A percentile compares a stretch with the other conserved stretches of the same genome.
phyloP scores from a whole-genome alignment of 2,888 invertebrate genomes.

The Gisinianus flammeolus region DNA sequence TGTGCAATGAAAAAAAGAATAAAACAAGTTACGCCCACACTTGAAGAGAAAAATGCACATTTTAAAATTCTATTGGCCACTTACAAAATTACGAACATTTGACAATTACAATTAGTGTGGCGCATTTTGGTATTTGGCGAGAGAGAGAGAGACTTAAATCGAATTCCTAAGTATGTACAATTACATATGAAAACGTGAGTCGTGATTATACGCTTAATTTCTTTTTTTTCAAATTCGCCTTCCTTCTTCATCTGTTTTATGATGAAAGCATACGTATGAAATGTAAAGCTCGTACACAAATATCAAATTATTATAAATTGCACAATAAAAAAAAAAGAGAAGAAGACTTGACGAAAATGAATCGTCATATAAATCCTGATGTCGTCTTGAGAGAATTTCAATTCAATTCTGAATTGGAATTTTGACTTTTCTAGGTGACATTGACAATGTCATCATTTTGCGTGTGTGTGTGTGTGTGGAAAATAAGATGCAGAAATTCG shows the following conservation, averaged over 20 bases:
- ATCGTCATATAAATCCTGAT: not conserved
- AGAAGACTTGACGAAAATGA: not conserved
- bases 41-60: not conserved
- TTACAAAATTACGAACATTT: not conserved
- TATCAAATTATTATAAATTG: not conserved
- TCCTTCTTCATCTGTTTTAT: too few species aligned
- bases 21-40: not conserved
- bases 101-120: not conserved
- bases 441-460: slow-evolving; percentile 27
- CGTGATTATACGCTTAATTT: slow-evolving; percentile 29
- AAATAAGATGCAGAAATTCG: too few species aligned
- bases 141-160: not conserved
- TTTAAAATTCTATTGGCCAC: not conserved
- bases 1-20: not conserved
- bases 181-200: not conserved
- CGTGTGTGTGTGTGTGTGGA: too few species aligned
- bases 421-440: slow-evolving; percentile 28
- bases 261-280: too few species aligned
- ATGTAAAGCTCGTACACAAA: too few species aligned
- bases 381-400: not conserved
- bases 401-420: slow-evolving; percentile 7
- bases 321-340: not conserved
- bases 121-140: not conserved
- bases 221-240: slow-evolving; percentile 22
- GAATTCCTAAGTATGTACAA: not conserved